Conservation (phyloP, 1,140 invertebrate genomes). For the Pomphorhynchus laevis region DNA sequence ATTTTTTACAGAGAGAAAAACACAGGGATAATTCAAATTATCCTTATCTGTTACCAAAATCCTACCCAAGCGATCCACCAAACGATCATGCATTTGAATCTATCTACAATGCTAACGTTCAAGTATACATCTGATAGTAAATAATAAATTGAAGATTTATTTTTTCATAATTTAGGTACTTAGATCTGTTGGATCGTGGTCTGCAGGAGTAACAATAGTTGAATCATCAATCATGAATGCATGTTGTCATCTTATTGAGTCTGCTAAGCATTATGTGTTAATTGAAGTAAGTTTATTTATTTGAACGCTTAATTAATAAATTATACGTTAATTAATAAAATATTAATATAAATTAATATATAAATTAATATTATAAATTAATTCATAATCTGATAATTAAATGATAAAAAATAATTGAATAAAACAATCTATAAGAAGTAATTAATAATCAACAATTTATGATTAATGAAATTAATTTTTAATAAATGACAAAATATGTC, state of each 20-base stretch:
- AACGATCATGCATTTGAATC: constrained; percentile 2
- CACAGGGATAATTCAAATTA: no score
- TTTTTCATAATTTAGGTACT: constrained; percentile 36
- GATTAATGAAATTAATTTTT: no score
- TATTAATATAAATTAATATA: no score
- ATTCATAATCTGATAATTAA: no score
- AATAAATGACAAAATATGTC: no score
- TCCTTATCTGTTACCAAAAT: constrained; percentile 37
- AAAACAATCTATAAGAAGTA: no score
- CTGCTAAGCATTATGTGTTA: constrained; percentile 61
- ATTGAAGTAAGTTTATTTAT: constrained; percentile 40
- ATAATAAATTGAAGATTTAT: constrained; percentile 2
- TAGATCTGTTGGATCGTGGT: constrained; percentile 58
- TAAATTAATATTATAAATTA: no score
- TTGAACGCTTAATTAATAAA: no score
- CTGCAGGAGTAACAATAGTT: constrained; percentile 38
- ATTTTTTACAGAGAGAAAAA: no score
- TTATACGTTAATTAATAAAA: no score
- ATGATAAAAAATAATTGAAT: no score
- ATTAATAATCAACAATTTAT: no score
- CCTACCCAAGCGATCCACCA: constrained; percentile 12
- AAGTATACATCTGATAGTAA: constrained; percentile 1
- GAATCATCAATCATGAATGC: constrained; percentile 71
- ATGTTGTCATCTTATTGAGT: constrained; percentile 54
- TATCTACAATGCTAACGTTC: constrained; percentile 1